phyloP scores from a whole-genome alignment of 1,140 invertebrate species.

The Pygmarrhopalites habei region DNA sequence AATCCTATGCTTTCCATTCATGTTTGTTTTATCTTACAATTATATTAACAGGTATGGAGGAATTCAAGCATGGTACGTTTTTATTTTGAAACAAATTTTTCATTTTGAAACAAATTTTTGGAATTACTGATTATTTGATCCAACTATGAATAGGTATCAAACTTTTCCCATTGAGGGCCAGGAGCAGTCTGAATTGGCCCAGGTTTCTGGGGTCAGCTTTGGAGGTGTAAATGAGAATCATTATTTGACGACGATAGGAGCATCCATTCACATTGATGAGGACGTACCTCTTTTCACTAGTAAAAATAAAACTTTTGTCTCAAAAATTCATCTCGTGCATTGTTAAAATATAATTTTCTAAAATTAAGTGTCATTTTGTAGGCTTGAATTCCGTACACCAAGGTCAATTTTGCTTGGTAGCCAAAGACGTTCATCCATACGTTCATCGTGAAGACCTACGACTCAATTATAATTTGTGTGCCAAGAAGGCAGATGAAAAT shows the following conservation, averaged over 20 bases:
- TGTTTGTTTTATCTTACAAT: background rate
- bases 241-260: slow-evolving; percentile 63
- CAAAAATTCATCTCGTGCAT: slow-evolving; percentile 29
- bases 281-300: slow-evolving; percentile 61
- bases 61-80: slow-evolving; percentile 41
- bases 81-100: too few species aligned
- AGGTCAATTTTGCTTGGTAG: slow-evolving; percentile 20
- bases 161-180: slow-evolving; percentile 46
- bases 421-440: slow-evolving; percentile 33
- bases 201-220: slow-evolving; percentile 40
- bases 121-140: too few species aligned
- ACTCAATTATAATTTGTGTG: slow-evolving; percentile 55
- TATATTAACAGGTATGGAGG: slow-evolving; percentile 44
- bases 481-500: slow-evolving; percentile 44
- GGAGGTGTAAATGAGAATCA: slow-evolving; percentile 62
- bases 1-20: background rate
- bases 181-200: slow-evolving; percentile 34
- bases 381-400: slow-evolving; percentile 11
- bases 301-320: slow-evolving; percentile 46
- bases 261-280: slow-evolving; percentile 55
- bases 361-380: background rate
- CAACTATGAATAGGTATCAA: too few species aligned
- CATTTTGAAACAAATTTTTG: too few species aligned
- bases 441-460: slow-evolving; percentile 28
- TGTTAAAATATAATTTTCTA: slow-evolving; percentile 42